Base-by-base conservation (phyloP, 2,113 vertebrate species). In the Numida meleagris region DNA sequence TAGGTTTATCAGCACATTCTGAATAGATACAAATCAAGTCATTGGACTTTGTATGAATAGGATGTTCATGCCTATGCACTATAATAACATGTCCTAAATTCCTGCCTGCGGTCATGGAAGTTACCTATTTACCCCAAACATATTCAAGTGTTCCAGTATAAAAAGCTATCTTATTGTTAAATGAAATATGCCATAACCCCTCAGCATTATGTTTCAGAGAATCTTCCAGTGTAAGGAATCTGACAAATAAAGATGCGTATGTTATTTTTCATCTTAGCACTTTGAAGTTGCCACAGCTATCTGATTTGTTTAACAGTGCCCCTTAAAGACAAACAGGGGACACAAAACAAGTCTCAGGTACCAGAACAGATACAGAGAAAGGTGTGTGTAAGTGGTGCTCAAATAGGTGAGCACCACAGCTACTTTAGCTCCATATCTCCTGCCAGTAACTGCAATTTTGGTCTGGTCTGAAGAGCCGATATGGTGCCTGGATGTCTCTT, bases 401-500 rank as follows among this genome's bases (percentile, higher is more conserved):
- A 50, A 31, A 83, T n/a, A 51, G n/a, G 46, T 7, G 24, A 91
- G 68, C 61, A 88, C 76, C 71, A 77, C 66, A 90, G 51, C 12
- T 59, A 59, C 38, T 72, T 83, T 33, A 81, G 82, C 40, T 55
- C 80, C 46, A 46, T 55, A 90, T 58, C 48, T 91, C 89, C 70
- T 71, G 66, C 51, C 88, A 96, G 85, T 43, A 90, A 89, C 90
- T 57, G 57, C 50, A 95, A 76, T 95, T 91, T 82, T 91, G 42
- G 91, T 95, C 90, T 88, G 45, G 42, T 96, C 72, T 66, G 83
- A 93, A 91, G 65, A 93, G 78, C 67, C 2, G 70, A 94, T 79
- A 79, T 1, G 4, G 87, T 93, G 94, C 95, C 95, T 95, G 83
- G 57, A 90, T 96, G 78, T 84, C 92, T 94, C 93, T 95, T 94